These are phyloP conservation scores for Scomberomorus guttatus DNA, from an alignment of 2,797 vertebrate species.

Conservation along the genomic window DNA sequence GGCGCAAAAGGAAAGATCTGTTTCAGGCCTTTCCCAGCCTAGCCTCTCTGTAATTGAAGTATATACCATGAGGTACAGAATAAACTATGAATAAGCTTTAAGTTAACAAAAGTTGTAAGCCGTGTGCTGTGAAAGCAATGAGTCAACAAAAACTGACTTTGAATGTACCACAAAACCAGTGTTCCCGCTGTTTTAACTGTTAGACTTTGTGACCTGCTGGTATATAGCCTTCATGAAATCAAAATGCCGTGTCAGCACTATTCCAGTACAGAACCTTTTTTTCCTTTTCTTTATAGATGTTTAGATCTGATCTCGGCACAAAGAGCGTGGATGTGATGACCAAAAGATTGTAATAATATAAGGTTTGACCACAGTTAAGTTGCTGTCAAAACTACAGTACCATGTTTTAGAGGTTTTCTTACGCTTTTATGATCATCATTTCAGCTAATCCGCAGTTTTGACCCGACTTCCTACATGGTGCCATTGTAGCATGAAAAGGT, in stretches of 20 bases:
- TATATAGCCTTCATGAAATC: constrained; percentile 59
- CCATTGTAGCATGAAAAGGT: not conserved
- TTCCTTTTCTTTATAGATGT: constrained; percentile 37
- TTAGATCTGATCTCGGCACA: constrained; percentile 30
- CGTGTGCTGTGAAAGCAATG: constrained; percentile 56
- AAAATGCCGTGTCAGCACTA: constrained; percentile 63
- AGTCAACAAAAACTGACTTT: constrained; percentile 68
- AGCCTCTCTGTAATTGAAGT: constrained; percentile 33
- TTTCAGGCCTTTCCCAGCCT: constrained; percentile 50
- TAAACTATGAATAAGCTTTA: constrained; percentile 50
- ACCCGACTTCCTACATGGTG: not conserved
- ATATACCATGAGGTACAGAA: constrained; percentile 17
- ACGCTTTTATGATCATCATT: constrained; percentile 4
- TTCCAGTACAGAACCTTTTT: constrained; percentile 9
- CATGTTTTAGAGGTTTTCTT: constrained; percentile 7
- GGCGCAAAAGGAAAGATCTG: constrained; percentile 42
- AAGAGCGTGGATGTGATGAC: constrained; percentile 9
- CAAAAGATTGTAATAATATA: constrained; percentile 42
- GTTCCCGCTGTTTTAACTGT: constrained; percentile 64
- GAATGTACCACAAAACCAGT: constrained; percentile 46
- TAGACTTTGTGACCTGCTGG: constrained; percentile 68
- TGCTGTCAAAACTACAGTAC: not conserved
- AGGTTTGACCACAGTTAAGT: constrained; percentile 14
- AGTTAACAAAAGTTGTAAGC: constrained; percentile 50
- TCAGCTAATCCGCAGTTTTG: constrained; percentile 33